Evolutionary conservation across 2,113 vertebrate genomes (phyloP).

Genomic region (Urocynchramus pylzowi): DNA sequence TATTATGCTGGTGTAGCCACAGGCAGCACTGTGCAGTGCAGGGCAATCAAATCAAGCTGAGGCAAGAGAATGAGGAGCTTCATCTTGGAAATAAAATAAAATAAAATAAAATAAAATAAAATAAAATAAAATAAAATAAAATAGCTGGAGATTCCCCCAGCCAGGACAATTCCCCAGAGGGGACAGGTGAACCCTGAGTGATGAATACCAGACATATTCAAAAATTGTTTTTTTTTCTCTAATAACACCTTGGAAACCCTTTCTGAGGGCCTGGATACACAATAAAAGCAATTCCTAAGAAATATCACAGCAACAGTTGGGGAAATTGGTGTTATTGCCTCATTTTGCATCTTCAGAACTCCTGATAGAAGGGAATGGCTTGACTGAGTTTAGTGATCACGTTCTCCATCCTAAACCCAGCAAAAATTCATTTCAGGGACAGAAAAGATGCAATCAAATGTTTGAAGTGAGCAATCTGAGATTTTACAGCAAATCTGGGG

Average conservation of each 20-base stretch:
- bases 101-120: background rate
- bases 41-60: background rate
- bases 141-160: background rate
- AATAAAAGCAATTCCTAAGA: background rate
- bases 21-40: background rate
- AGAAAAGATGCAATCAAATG: background rate
- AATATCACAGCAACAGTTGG: background rate
- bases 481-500: background rate
- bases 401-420: background rate
- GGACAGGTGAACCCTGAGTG: background rate
- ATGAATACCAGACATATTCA: background rate
- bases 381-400: background rate
- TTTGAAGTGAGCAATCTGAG: background rate
- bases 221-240: background rate
- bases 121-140: background rate
- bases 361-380: accelerated
- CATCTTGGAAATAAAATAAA: background rate
- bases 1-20: background rate
- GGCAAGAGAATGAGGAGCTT: background rate
- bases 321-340: background rate
- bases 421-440: background rate
- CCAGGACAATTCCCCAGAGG: background rate
- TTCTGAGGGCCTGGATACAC: background rate
- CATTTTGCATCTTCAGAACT: background rate
- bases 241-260: background rate